phyloP scores from a whole-genome alignment of 2,113 vertebrate species.

The Rhabdornis inornatus region DNA sequence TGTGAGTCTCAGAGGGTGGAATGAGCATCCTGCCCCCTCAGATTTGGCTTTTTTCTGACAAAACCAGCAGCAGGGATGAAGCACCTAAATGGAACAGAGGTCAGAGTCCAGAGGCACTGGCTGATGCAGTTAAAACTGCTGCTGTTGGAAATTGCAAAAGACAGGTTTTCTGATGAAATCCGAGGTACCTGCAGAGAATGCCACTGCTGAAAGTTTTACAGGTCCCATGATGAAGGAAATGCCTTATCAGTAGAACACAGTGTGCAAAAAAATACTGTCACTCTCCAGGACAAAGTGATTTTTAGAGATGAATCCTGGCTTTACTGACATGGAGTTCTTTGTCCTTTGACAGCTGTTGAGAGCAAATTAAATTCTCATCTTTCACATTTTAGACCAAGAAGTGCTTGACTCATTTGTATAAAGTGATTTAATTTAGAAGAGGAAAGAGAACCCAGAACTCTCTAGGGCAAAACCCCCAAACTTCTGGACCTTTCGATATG shows the following conservation, averaged over 20 bases:
- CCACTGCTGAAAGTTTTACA: not conserved
- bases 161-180: not conserved
- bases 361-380: not conserved
- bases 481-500: not conserved
- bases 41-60: not conserved
- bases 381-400: not conserved
- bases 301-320: not conserved
- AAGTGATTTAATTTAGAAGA: not conserved
- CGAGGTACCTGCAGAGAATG: not conserved
- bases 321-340: not conserved
- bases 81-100: not conserved
- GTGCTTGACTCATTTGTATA: not conserved
- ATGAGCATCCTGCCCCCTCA: not conserved
- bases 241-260: not conserved
- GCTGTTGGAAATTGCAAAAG: not conserved
- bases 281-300: not conserved
- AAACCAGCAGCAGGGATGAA: not conserved
- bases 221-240: not conserved
- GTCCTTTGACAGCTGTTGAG: not conserved
- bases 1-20: not conserved
- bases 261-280: not conserved
- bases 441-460: not conserved
- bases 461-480: not conserved
- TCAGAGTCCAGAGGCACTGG: not conserved
- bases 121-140: not conserved